Base-by-base conservation (phyloP, 1,140 invertebrate species). In the Drosophila orosa region DNA sequence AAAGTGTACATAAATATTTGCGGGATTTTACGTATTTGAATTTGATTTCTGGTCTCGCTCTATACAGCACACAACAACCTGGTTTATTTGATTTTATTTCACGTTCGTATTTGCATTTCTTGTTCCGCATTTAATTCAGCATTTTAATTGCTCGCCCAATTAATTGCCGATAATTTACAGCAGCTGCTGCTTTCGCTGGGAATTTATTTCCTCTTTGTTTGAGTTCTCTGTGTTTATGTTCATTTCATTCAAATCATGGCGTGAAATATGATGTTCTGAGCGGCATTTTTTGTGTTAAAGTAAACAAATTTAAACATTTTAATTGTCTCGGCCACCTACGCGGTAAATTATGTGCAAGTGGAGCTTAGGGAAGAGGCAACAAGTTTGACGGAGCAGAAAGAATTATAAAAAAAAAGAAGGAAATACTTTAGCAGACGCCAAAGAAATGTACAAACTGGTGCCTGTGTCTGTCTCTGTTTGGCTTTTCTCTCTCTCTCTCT, bases 91-190 rank as follows among this genome's bases (percentile, higher is more conserved):
- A 75, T 75, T 83, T 69, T 63, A 75, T 75, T 83, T 69, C 65
- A 67, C n/a, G 37, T 37, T 22, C 40, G 52, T 39, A 33, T 47
- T 63, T 44, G 19, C 31, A 25, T 42, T 52, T 52, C 45, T 48
- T 61, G 25, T 61, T 52, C 5, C 33, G 7, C 66, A 60, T 73
- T 73, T 72, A 42, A 44, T 47, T 55, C 55, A 37, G n/a, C 12
- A 39, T 71, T 75, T 50, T 55, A 58, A 62, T 48, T 47, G 66
- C 37, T 27, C 52, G 54, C 62, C 29, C 71, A 75, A 84, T 80
- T 83, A 83, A 72, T 84, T 71, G 65, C 19, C 24, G 33, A 75
- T 84, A 84, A 83, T 80, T 83, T 80, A 84, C 68, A 57, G 66
- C 76, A 84, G 63, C 80, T 74, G 65, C 57, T 33, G 29, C 29